A percentile compares a stretch with the other conserved stretches of the same genome.
Conservation (phyloP, 2,888 invertebrate species). For the Seira ritae region DNA sequence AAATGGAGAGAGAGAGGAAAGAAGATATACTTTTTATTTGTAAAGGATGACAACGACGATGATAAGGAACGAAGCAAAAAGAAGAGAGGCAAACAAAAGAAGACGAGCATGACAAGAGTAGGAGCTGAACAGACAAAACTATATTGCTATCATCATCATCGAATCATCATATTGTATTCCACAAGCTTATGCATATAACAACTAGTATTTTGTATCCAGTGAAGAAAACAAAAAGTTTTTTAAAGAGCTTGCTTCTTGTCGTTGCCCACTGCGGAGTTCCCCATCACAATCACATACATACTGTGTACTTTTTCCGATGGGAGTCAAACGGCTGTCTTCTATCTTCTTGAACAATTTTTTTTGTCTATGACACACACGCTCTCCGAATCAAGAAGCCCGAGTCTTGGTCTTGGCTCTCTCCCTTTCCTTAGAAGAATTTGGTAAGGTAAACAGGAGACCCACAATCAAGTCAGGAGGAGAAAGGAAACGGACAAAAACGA, state of each 20-base stretch:
- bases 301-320: constrained; percentile 36
- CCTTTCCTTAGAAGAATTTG: too few species aligned
- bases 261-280: constrained; percentile 6
- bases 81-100: neutral
- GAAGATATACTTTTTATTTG: neutral
- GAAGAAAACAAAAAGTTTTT: constrained; percentile 1
- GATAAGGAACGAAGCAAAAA: neutral
- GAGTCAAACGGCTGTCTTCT: constrained; percentile 40
- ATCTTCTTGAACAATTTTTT: neutral
- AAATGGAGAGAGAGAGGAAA: constrained; percentile 34
- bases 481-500: constrained; percentile 29
- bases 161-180: neutral
- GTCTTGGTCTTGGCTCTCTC: too few species aligned
- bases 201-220: neutral
- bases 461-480: neutral
- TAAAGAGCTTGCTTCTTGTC: neutral
- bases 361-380: constrained; percentile 1
- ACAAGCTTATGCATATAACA: neutral
- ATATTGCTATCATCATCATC: too few species aligned
- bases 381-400: too few species aligned
- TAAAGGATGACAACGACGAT: neutral
- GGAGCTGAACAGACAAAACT: neutral
- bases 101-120: neutral
- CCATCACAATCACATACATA: neutral
- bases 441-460: too few species aligned